Evolutionary conservation across 1,140 invertebrate genomes (phyloP).

Genomic region (Neoseiulus cucumeris): DNA sequence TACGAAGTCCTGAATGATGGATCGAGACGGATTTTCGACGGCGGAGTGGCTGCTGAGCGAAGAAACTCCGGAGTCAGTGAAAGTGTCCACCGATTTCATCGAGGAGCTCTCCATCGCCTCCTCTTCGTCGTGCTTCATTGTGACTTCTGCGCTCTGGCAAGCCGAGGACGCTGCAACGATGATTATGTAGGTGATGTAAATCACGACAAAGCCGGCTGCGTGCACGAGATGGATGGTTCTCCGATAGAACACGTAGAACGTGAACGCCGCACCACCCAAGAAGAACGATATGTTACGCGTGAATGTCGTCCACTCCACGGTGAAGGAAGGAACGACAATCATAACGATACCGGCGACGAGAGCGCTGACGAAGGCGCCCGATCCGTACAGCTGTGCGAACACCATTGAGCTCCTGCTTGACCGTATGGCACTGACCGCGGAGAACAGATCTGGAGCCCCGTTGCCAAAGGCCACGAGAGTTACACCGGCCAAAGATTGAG

Average conservation of each 20-base stretch:
- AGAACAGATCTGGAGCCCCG: conserved; percentile 52
- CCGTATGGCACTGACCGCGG: conserved; percentile 34
- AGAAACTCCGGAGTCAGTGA: background rate
- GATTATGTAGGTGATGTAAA: conserved; percentile 13
- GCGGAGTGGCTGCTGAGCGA: background rate
- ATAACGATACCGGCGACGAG: conserved; percentile 14
- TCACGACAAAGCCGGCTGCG: conserved; percentile 8
- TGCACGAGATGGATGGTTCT: background rate
- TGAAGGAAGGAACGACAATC: conserved; percentile 15
- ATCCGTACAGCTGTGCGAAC: conserved; percentile 33
- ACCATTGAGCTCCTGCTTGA: conserved; percentile 34
- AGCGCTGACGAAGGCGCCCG: background rate
- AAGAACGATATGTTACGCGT: conserved; percentile 15
- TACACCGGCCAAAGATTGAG: conserved; percentile 50
- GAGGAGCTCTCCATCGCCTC: background rate
- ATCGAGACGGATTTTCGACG: background rate
- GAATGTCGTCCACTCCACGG: conserved; percentile 14
- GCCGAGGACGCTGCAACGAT: background rate
- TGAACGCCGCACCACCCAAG: conserved; percentile 12
- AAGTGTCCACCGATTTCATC: background rate
- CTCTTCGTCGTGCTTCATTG: background rate
- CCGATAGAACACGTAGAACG: background rate
- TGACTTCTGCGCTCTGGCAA: background rate
- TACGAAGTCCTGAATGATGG: background rate
- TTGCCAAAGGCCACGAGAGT: conserved; percentile 58